Conservation (phyloP, 2,113 vertebrate species). For the Apteryx mantelli region DNA sequence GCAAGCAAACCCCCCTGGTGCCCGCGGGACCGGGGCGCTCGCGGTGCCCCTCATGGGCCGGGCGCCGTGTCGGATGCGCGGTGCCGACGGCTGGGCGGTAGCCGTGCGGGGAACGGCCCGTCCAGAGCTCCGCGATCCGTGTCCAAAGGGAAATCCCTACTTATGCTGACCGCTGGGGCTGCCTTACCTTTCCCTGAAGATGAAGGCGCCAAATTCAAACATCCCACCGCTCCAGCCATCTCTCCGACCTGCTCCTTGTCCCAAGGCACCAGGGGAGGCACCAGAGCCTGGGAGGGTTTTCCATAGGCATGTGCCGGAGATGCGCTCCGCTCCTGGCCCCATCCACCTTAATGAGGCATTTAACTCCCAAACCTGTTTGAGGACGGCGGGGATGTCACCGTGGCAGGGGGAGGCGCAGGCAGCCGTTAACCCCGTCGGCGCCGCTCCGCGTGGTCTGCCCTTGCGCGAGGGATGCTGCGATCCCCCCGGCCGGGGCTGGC, state of each 20-base stretch:
- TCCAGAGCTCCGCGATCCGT: no score
- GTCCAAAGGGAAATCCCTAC: neutral
- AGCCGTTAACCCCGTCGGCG: neutral
- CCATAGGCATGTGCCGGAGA: constrained; percentile 3
- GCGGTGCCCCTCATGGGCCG: no score
- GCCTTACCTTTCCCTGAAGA: neutral
- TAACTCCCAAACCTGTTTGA: neutral
- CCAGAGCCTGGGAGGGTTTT: neutral
- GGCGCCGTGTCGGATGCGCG: no score
- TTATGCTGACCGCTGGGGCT: rapidly evolving
- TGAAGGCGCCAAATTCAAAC: neutral
- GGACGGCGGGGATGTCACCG: neutral
- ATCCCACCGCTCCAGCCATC: rapidly evolving
- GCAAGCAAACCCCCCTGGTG: no score
- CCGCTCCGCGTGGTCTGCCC: no score
- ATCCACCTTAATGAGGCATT: constrained; percentile 53
- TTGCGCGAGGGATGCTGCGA: neutral
- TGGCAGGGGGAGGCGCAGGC: neutral
- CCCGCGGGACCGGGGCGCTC: no score
- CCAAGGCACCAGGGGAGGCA: neutral
- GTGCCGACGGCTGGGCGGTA: no score
- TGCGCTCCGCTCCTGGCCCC: neutral
- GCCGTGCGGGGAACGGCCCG: no score
- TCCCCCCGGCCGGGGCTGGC: no score
- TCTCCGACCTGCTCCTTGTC: neutral